Evolutionary conservation across 2,888 invertebrate genomes (phyloP), one percentile per base, ranked within the genome.

Genomic region (Xanthia icteritia): DNA sequence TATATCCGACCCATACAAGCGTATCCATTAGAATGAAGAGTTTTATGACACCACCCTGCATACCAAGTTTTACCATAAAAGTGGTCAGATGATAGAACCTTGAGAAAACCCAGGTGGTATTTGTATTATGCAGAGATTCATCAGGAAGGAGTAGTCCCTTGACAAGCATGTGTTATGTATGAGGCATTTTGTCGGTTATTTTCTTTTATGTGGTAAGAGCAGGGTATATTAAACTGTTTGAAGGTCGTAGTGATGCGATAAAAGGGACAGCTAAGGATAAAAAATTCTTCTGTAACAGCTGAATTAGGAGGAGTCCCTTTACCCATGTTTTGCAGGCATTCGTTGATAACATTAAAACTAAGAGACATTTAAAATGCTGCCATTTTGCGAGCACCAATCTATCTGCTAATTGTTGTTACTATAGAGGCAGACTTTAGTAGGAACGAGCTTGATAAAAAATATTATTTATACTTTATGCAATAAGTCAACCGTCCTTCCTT

Each of bases 71-170:
- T 51, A 65, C 65, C 56, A 60, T 72, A 76, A 79, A 86, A 82
- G 51, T 80, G 77, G 79, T 58, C 77, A 76, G 45, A 71, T 73
- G 65, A 70, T 82, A 31, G 60, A 69, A 39, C 73, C 77, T 73
- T 65, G 76, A 60, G 63, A 75, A 65, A 86, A 54, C 61, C 71
- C 71, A 77, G 78, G 64, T 84, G 77, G 65, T 77, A 71, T 73
- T 76, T 87, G 80, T 79, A 88, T 84, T 88, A 87, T 87, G 87
- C 82, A 87, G 56, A 82, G 82, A 81, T 88, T 87, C 88, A 87
- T 87, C 87, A 84, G 42, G 27, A 68, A 51, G 23, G 36, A 84
- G 87, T 69, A 73, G 77, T 71, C 68, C 77, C 76, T 65, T 86
- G 79, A 65, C 58, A 65, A 68, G 42, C 20, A 58, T 85, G n/a